Percentiles rank a stretch among this genome's conserved stretches.
phyloP scores from a whole-genome alignment of 2,888 invertebrate genomes.

The Tortrix viridana region DNA sequence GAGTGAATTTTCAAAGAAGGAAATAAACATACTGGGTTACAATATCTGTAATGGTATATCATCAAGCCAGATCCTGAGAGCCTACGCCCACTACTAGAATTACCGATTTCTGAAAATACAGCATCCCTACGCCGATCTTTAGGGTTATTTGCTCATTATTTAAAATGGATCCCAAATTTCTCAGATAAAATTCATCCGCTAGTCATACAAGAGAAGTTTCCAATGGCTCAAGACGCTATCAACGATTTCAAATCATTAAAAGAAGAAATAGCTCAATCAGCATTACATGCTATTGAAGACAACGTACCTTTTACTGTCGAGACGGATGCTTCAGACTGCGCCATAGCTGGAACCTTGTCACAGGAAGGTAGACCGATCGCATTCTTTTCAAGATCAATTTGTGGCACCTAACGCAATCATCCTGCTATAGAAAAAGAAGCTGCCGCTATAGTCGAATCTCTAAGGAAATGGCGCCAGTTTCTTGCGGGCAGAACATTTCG shows the following conservation, averaged over 20 bases:
- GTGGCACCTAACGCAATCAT: no score
- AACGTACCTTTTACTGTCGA: conserved; percentile 16
- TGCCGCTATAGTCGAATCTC: no score
- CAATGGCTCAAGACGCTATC: not conserved
- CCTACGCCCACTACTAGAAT: conserved; percentile 6
- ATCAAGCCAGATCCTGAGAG: conserved; percentile 10
- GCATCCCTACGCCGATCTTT: not conserved
- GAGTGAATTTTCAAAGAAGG: conserved; percentile 8
- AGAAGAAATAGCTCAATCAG: conserved; percentile 3
- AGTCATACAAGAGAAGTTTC: not conserved
- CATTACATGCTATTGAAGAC: conserved; percentile 6
- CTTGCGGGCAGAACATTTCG: conserved; percentile 2
- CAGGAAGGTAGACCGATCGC: conserved; percentile 14
- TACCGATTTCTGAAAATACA: not conserved
- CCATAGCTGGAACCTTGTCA: conserved; percentile 16
- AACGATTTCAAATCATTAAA: not conserved
- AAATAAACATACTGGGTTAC: conserved; percentile 7
- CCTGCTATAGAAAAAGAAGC: no score
- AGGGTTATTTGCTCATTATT: conserved; percentile 2
- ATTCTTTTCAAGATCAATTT: no score
- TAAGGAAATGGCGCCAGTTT: not conserved
- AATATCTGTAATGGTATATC: conserved; percentile 5
- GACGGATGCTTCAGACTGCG: conserved; percentile 20
- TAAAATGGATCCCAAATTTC: conserved; percentile 3
- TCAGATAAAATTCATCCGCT: not conserved